Evolutionary conservation across 1,140 invertebrate genomes (phyloP).

Genomic region (Drosophila trapezifrons): DNA sequence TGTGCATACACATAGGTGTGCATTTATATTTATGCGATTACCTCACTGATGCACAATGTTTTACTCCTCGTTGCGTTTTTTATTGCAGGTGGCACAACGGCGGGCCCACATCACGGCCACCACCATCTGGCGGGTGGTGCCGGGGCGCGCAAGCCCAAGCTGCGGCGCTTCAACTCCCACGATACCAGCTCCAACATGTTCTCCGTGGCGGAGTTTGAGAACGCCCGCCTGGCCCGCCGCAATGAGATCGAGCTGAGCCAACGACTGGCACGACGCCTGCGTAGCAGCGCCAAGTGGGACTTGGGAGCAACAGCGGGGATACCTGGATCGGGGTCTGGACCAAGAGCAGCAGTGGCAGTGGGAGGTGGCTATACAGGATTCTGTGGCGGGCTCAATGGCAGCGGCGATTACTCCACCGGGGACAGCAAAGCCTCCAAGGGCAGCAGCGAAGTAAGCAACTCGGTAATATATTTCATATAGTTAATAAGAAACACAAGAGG

Average conservation of each 20-base stretch:
- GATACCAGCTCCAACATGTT: constrained; percentile 84
- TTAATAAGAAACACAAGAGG: no score
- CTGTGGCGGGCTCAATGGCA: constrained; percentile 64
- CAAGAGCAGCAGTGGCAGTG: constrained; percentile 7
- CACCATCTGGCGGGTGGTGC: constrained; percentile 46
- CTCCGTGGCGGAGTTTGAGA: constrained; percentile 83
- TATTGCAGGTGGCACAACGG: constrained; percentile 63
- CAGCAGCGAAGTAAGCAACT: constrained; percentile 77
- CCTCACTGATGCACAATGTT: constrained; percentile 65
- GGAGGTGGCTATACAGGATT: constrained; percentile 47
- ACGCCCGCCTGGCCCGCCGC: constrained; percentile 81
- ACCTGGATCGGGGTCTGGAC: constrained; percentile 22
- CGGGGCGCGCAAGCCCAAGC: constrained; percentile 79
- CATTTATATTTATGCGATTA: constrained; percentile 63
- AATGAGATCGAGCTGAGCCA: constrained; percentile 83
- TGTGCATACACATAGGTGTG: constrained; percentile 19
- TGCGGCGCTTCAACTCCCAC: constrained; percentile 83
- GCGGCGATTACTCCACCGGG: constrained; percentile 82
- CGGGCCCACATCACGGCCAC: constrained; percentile 65
- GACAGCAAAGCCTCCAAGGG: constrained; percentile 82
- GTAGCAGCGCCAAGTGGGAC: constrained; percentile 65
- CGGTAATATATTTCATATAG: no score
- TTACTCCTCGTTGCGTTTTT: constrained; percentile 32
- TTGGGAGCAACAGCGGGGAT: constrained; percentile 22
- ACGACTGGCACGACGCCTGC: constrained; percentile 68